phyloP scores from a whole-genome alignment of 2,888 invertebrate genomes.

The Sturmia bella region DNA sequence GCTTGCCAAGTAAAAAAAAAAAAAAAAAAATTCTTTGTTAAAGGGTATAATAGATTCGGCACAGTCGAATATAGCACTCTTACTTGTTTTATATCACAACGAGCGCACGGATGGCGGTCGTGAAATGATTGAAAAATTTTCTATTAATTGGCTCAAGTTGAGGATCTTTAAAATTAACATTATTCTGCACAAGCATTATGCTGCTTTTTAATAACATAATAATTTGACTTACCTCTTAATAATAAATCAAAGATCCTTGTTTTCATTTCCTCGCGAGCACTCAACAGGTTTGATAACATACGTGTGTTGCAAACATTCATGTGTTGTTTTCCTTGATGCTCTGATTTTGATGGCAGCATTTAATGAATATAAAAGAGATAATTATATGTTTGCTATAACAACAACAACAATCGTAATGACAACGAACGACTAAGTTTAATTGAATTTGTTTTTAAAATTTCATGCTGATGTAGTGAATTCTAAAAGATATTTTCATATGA shows the following conservation, averaged over 20 bases:
- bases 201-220: not conserved
- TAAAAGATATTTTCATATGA: slow-evolving; percentile 8
- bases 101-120: too few species aligned
- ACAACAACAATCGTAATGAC: slow-evolving; percentile 49
- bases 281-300: slow-evolving; percentile 5
- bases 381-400: slow-evolving; percentile 53
- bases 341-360: slow-evolving; percentile 64
- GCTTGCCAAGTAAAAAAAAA: too few species aligned
- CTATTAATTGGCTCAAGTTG: too few species aligned
- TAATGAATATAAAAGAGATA: slow-evolving; percentile 40
- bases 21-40: too few species aligned
- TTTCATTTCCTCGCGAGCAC: slow-evolving; percentile 26
- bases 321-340: slow-evolving; percentile 29
- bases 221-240: slow-evolving; percentile 65
- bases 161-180: too few species aligned
- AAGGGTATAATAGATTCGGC: too few species aligned
- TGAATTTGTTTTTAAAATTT: not conserved
- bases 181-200: too few species aligned
- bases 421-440: slow-evolving; percentile 29
- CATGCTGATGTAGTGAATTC: slow-evolving; percentile 6
- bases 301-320: not conserved
- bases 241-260: slow-evolving; percentile 42
- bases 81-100: too few species aligned
- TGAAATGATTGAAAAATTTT: too few species aligned
- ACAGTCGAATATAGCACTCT: too few species aligned